phyloP scores from a whole-genome alignment of 2,113 vertebrate genomes.

The Grammomys surdaster region DNA sequence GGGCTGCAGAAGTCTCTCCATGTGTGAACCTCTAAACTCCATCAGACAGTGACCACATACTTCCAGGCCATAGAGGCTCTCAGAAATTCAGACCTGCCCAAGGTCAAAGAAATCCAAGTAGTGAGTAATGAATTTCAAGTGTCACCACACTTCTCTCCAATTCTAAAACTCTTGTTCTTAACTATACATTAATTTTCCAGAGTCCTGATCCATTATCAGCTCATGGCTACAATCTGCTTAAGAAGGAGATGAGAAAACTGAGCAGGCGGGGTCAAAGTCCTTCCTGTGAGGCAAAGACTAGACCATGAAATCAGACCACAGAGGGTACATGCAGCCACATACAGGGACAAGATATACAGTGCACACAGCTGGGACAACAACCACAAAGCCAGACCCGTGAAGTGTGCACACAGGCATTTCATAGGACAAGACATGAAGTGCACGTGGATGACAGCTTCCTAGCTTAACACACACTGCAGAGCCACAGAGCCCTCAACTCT shows the following conservation, averaged over 20 bases:
- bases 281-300: not conserved
- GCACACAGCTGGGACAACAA: not conserved
- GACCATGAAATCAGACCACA: not conserved
- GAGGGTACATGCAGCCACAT: not conserved
- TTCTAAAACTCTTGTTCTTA: not conserved
- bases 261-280: not conserved
- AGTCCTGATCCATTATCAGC: not conserved
- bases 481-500: not conserved
- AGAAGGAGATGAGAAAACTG: not conserved
- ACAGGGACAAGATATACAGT: not conserved
- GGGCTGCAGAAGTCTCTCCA: not conserved
- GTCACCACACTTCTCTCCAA: not conserved
- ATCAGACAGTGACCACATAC: not conserved
- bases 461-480: not conserved
- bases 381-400: not conserved
- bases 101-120: not conserved
- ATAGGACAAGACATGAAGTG: not conserved
- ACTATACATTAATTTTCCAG: not conserved
- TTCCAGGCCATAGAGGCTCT: not conserved
- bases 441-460: not conserved
- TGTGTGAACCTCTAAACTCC: not conserved
- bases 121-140: not conserved
- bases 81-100: slow-evolving; percentile 12
- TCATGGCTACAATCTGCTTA: not conserved
- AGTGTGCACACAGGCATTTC: not conserved